Conservation (phyloP, 2,888 invertebrate genomes). For the Drosophila aldrichi region DNA sequence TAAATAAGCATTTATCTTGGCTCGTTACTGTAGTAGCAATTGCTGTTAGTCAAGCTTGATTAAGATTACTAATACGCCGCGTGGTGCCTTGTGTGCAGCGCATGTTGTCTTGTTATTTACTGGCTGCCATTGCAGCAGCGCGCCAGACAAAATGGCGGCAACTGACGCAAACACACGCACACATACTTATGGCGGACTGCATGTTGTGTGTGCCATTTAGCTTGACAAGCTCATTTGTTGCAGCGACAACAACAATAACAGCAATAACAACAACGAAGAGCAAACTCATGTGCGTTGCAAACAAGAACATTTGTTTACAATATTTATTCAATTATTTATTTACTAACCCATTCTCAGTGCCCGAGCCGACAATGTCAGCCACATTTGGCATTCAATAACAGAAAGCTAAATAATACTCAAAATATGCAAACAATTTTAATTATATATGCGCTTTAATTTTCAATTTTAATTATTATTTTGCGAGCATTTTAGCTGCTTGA, state of each 20-base stretch:
- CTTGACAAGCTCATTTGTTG: conserved; percentile 75
- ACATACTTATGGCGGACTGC: conserved; percentile 1
- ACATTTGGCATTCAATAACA: conserved; percentile 48
- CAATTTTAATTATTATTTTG: background rate
- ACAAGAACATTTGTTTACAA: conserved; percentile 71
- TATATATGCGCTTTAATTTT: conserved; percentile 2
- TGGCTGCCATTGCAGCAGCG: conserved; percentile 64
- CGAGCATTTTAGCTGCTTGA: background rate
- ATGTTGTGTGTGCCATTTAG: conserved; percentile 67
- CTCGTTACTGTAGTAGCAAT: conserved; percentile 33
- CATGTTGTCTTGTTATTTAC: conserved; percentile 59
- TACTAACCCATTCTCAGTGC: conserved; percentile 51
- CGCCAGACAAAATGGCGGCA: conserved; percentile 77
- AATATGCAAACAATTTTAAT: conserved; percentile 17
- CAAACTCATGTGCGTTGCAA: conserved; percentile 63
- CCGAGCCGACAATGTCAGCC: conserved; percentile 48
- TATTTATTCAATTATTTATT: conserved; percentile 66
- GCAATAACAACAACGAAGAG: conserved; percentile 27
- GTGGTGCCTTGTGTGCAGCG: conserved; percentile 52
- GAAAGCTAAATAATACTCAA: conserved; percentile 10
- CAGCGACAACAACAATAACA: conserved; percentile 41
- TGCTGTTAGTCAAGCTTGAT: conserved; percentile 46
- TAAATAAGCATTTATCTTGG: conserved; percentile 33
- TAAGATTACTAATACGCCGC: conserved; percentile 72
- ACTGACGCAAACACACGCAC: conserved; percentile 10